phyloP scores from a whole-genome alignment of 2,888 invertebrate species.

The Cordilura impudica region DNA sequence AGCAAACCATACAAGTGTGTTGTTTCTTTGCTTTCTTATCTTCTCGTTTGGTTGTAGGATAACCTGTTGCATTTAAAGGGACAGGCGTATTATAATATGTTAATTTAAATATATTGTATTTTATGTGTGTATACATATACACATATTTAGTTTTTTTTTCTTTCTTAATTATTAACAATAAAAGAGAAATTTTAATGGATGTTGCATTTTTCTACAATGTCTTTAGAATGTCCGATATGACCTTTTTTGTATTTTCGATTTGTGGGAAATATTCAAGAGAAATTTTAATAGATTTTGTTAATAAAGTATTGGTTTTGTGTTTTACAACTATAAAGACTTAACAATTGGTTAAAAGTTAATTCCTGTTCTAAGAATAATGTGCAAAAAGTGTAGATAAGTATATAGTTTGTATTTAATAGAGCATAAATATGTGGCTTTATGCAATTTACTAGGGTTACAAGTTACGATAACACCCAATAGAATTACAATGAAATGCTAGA shows the following conservation, averaged over 20 bases:
- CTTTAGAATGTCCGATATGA: constrained; percentile 41
- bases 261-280: constrained; percentile 28
- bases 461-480: too few species aligned
- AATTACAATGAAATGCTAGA: too few species aligned
- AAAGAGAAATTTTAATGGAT: constrained; percentile 61
- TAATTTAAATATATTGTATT: constrained; percentile 47
- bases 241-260: constrained; percentile 28
- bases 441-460: too few species aligned
- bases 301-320: too few species aligned
- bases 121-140: constrained; percentile 21
- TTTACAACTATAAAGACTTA: too few species aligned
- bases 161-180: constrained; percentile 57
- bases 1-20: constrained; percentile 30
- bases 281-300: too few species aligned
- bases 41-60: constrained; percentile 34
- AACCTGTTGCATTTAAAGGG: constrained; percentile 59
- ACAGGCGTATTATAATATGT: constrained; percentile 58
- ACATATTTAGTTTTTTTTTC: constrained; percentile 16
- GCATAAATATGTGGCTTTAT: too few species aligned
- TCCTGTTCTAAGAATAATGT: too few species aligned
- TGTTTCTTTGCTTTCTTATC: constrained; percentile 3
- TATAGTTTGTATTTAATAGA: too few species aligned
- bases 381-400: too few species aligned
- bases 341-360: too few species aligned
- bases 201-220: constrained; percentile 47